Evolutionary conservation across 2,888 invertebrate species (phyloP).

Genomic region (Athetis lepigone): DNA sequence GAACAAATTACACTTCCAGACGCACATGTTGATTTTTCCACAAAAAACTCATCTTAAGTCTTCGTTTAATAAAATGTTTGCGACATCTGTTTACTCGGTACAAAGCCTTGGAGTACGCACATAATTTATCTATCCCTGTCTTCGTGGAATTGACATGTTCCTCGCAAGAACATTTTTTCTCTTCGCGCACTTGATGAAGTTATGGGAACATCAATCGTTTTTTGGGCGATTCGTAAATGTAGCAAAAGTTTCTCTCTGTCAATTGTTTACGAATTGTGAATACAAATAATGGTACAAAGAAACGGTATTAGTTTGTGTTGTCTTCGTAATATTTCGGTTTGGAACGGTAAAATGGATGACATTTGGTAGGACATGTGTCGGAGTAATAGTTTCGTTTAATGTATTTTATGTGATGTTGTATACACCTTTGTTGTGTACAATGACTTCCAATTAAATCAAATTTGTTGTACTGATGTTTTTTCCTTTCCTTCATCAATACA

Average conservation of each 20-base stretch:
- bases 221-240: conserved; percentile 54
- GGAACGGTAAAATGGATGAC: conserved; percentile 14
- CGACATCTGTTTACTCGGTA: conserved; percentile 32
- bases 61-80: conserved; percentile 29
- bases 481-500: neutral
- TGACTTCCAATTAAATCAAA: conserved; percentile 10
- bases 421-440: conserved; percentile 1
- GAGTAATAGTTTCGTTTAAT: conserved; percentile 27
- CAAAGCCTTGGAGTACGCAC: conserved; percentile 43
- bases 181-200: conserved; percentile 49
- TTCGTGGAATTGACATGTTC: conserved; percentile 42
- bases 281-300: conserved; percentile 64
- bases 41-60: conserved; percentile 22
- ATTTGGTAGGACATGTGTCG: conserved; percentile 15
- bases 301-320: conserved; percentile 43
- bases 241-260: conserved; percentile 61
- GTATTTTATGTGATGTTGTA: conserved; percentile 1
- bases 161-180: conserved; percentile 30
- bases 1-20: neutral
- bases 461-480: neutral
- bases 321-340: conserved; percentile 28
- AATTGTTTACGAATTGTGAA: conserved; percentile 66
- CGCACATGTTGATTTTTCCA: conserved; percentile 6
- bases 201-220: conserved; percentile 54
- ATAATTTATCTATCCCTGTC: conserved; percentile 43